These are phyloP conservation scores for Monopis laevigella DNA, from an alignment of 2,888 invertebrate genomes.

Conservation along the genomic window DNA sequence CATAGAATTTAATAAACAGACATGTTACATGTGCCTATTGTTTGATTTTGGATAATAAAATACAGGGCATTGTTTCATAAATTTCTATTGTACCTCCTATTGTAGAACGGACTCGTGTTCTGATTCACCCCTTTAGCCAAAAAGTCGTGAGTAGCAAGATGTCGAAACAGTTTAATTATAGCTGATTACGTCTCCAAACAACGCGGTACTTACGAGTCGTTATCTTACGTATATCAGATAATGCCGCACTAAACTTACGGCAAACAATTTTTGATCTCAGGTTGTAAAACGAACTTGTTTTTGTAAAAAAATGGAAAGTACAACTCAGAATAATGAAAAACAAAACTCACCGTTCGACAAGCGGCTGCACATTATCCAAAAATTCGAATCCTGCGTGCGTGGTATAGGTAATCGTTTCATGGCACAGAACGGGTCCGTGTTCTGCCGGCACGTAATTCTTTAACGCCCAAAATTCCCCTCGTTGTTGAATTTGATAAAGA, in stretches of 20 bases:
- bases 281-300: background rate
- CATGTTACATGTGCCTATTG: too few species aligned
- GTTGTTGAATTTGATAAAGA: constrained; percentile 70
- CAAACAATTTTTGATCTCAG: background rate
- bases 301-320: too few species aligned
- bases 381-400: constrained; percentile 94
- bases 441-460: constrained; percentile 86
- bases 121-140: too few species aligned
- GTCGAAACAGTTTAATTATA: constrained; percentile 7
- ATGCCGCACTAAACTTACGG: too few species aligned
- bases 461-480: constrained; percentile 88
- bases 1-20: too few species aligned
- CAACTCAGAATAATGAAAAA: too few species aligned
- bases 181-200: constrained; percentile 10
- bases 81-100: too few species aligned
- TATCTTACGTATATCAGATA: background rate
- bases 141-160: constrained; percentile 6
- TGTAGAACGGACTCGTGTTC: too few species aligned
- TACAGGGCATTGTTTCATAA: too few species aligned
- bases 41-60: too few species aligned
- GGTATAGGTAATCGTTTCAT: constrained; percentile 89
- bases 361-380: constrained; percentile 86
- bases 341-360: constrained; percentile 74
- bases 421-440: constrained; percentile 74
- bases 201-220: background rate